Base-by-base conservation (phyloP, 1,140 invertebrate genomes). In the Scaptomyza graminum region DNA sequence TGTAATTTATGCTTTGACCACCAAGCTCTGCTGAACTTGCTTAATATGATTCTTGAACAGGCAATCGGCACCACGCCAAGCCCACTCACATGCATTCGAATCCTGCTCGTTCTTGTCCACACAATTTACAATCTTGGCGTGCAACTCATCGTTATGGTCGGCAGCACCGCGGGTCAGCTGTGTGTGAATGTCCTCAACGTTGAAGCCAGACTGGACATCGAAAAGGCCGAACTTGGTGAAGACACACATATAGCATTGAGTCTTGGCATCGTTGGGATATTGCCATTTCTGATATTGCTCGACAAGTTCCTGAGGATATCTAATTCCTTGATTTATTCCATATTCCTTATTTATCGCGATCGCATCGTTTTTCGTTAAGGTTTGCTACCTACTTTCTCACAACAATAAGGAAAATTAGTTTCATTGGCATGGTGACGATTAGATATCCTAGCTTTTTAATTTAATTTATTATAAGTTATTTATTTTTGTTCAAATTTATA, bases 161-260 rank as follows among this genome's bases (percentile, higher is more conserved):
- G 73, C 65, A 28, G 68, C 41, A 5, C 64, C 76, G 16, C 73
- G 69, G 5, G 51, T 31, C 59, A 91, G 49, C 61, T 91, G 90
- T 9, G 74, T 67, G 18, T 90, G 80, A 31, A 88, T 74, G 41
- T 90, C 54, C 46, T 91, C 88, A 18, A 91, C 74, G 57, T 68
- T 81, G 60, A 90, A 90, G 22, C 90, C 90, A 1, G 56, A 70
- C 11, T 70, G 41, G 15, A 51, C 57, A 60, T 91, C 76, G 31
- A 90, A 91, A 6, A 91, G 56, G 5, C 64, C 89, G 51, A 90
- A 87, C 56, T 90, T 91, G 47, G 62, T 69, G 61, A 91, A 87
- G 16, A 91, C 71, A 47, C 90, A 91, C 56, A 91, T 50, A 34
- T 91, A 91, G 76, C 87, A 91, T 12, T 90, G 80, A 15, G 90